Percentiles rank a stretch among this genome's conserved stretches.
Conservation (phyloP, 2,113 vertebrate genomes). For the Chaetorhynchus papuensis region DNA sequence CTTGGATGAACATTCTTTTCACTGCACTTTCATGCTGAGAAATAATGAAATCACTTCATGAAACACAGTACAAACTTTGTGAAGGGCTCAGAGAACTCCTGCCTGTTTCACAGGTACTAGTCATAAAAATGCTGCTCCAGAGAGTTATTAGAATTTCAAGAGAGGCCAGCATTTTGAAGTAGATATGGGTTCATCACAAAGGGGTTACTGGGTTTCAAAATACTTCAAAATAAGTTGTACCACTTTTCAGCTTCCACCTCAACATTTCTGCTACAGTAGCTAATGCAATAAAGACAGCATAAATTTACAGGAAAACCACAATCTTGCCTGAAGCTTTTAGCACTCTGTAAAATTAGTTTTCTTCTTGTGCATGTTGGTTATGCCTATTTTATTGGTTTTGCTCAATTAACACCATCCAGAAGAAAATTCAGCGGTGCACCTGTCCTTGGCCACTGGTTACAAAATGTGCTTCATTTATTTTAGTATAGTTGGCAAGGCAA, state of each 20-base stretch:
- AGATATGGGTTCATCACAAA: background rate
- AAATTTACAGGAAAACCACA: conserved; percentile 9
- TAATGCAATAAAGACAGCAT: background rate
- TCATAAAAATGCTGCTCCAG: background rate
- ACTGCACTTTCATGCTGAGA: background rate
- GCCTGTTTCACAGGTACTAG: background rate
- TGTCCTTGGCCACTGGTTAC: background rate
- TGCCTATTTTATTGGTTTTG: conserved; percentile 23
- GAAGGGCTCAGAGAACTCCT: background rate
- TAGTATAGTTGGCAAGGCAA: background rate
- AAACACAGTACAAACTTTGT: background rate
- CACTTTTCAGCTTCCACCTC: background rate
- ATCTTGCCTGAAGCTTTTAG: background rate
- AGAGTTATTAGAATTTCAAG: background rate
- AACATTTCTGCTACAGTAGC: background rate
- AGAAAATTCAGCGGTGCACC: background rate
- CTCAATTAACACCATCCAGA: conserved; percentile 30
- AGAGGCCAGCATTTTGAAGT: background rate
- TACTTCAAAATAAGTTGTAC: background rate
- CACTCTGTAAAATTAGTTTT: conserved; percentile 8
- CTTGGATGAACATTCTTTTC: background rate
- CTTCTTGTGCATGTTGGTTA: background rate
- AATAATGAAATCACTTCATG: background rate
- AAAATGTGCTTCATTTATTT: conserved; percentile 10
- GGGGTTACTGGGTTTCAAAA: background rate